Evolutionary conservation across 2,888 invertebrate species (phyloP).

Genomic region (Hirudinaria manillensis): DNA sequence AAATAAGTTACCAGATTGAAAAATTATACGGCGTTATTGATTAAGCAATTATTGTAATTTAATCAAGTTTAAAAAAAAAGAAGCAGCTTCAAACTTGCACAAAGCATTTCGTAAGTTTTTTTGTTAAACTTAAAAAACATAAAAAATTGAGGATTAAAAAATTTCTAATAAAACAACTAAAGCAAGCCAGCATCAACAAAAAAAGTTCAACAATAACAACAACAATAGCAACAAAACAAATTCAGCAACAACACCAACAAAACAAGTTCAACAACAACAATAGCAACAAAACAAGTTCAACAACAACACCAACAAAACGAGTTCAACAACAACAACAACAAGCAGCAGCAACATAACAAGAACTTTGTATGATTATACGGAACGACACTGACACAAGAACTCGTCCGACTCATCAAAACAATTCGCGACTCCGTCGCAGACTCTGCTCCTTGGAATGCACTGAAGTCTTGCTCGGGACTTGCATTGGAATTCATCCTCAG

Average conservation of each 20-base stretch:
- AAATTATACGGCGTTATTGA: too few species aligned
- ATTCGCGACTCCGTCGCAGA: conserved; percentile 43
- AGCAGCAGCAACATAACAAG: neutral
- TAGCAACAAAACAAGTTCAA: neutral
- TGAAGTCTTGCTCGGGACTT: neutral
- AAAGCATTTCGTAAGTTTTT: too few species aligned
- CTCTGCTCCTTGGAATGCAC: conserved; percentile 40
- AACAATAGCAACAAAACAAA: too few species aligned
- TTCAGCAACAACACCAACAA: neutral
- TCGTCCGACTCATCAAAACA: conserved; percentile 40
- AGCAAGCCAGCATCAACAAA: too few species aligned
- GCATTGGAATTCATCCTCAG: neutral
- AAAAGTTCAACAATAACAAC: too few species aligned
- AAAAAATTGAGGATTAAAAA: too few species aligned
- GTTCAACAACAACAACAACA: neutral
- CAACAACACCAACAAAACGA: neutral
- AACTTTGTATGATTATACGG: neutral
- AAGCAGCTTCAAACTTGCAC: too few species aligned
- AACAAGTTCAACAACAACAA: neutral
- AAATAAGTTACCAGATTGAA: too few species aligned
- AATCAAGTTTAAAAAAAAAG: too few species aligned
- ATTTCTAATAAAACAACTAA: too few species aligned
- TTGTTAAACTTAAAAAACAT: too few species aligned
- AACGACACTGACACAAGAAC: conserved; percentile 20
- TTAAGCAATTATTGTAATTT: too few species aligned